Percentiles rank a stretch among this genome's conserved stretches.
These are phyloP conservation scores for Erebia ligea DNA, from an alignment of 2,888 invertebrate species.

Conservation along the genomic window DNA sequence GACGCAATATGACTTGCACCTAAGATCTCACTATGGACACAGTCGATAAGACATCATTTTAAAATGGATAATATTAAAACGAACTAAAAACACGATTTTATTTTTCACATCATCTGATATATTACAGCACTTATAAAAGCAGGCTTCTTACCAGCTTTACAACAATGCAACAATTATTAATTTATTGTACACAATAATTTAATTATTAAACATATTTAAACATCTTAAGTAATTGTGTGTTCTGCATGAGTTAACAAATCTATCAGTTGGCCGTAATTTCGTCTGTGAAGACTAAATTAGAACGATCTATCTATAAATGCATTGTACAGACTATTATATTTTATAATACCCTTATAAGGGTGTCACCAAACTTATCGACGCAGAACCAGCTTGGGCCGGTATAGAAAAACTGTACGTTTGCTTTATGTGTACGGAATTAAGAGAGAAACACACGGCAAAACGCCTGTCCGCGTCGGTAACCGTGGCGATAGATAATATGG, in stretches of 20 bases:
- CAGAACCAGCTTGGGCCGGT: no score
- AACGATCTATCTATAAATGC: conserved; percentile 3
- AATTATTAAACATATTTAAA: background rate
- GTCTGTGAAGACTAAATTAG: background rate
- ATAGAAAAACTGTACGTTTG: no score
- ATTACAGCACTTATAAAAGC: conserved; percentile 7
- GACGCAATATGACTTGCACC: background rate
- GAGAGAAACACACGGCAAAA: no score
- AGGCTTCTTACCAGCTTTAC: background rate
- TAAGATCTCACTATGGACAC: background rate
- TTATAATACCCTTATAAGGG: no score
- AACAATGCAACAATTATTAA: background rate
- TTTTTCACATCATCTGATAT: background rate
- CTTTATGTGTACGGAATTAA: no score
- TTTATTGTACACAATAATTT: background rate
- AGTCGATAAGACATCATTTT: background rate
- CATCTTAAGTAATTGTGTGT: background rate
- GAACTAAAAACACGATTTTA: no score
- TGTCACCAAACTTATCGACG: no score
- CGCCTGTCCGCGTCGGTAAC: no score
- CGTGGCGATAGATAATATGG: no score
- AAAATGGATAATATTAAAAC: no score
- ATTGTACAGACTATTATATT: background rate
- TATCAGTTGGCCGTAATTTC: background rate
- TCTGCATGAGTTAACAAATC: background rate